Conservation (phyloP, 2,113 vertebrate species). For the Lasiurus cinereus region DNA sequence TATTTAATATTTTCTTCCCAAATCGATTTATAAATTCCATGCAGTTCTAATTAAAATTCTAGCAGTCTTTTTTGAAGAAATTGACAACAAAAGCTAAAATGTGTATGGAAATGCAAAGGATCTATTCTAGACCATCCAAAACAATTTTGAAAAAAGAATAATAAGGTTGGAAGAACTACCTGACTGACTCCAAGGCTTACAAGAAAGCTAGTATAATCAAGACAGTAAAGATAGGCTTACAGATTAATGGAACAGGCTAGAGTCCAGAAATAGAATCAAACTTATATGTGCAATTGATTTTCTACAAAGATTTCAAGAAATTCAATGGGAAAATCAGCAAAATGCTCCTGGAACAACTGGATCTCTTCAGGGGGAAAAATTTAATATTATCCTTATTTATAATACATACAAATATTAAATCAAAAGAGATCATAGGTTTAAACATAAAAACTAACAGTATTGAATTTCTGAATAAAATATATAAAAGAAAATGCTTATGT, state of each 20-base stretch:
- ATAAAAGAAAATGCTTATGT: background rate
- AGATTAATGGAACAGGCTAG: background rate
- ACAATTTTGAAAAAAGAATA: background rate
- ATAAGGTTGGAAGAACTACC: background rate
- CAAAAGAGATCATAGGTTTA: constrained; percentile 11
- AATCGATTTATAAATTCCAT: background rate
- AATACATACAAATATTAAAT: background rate
- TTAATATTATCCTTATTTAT: background rate
- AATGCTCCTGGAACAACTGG: background rate
- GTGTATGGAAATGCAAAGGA: background rate
- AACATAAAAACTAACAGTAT: constrained; percentile 16
- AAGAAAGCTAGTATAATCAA: background rate
- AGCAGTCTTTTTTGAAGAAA: constrained; percentile 22
- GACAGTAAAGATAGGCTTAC: background rate
- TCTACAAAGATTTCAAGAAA: background rate
- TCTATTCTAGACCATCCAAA: background rate
- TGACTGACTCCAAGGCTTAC: background rate
- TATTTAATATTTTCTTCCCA: constrained; percentile 38
- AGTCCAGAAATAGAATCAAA: constrained; percentile 17
- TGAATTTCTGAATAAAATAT: constrained; percentile 28
- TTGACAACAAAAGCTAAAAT: constrained; percentile 26
- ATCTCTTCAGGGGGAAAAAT: background rate
- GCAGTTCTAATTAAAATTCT: constrained; percentile 24
- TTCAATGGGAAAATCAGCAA: background rate
- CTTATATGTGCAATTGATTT: background rate